A percentile compares a stretch with the other conserved stretches of the same genome.
These are phyloP conservation scores for Arctocebus calabarensis DNA, from an alignment of 2,797 vertebrate species.

Conservation along the genomic window DNA sequence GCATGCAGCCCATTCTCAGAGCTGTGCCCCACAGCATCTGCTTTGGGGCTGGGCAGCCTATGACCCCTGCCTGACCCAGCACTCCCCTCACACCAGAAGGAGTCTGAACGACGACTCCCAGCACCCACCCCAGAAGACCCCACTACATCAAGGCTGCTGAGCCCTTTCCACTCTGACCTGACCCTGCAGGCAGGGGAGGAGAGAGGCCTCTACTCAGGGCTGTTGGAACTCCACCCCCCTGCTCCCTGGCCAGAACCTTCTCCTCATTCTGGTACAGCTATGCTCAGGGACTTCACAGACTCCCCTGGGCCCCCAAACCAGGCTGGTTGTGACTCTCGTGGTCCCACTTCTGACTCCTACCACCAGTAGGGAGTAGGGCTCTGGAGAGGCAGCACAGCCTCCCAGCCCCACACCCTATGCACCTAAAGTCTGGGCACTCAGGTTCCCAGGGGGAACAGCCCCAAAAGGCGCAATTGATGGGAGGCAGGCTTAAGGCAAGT, in stretches of 20 bases:
- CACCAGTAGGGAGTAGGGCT: neutral
- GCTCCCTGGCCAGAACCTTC: rapidly evolving
- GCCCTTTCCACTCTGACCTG: neutral
- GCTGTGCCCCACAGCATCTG: neutral
- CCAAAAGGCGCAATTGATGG: rapidly evolving
- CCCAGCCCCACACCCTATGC: neutral
- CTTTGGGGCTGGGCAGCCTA: no score
- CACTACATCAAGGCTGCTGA: no score
- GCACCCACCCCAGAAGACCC: no score
- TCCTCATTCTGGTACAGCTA: rapidly evolving
- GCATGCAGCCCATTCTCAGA: rapidly evolving
- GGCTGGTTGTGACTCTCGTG: no score
- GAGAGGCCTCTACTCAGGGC: neutral
- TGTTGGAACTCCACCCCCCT: no score
- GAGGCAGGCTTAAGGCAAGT: rapidly evolving
- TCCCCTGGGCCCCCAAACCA: neutral
- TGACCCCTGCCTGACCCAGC: no score
- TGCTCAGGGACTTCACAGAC: neutral
- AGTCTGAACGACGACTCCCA: no score
- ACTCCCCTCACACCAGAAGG: no score
- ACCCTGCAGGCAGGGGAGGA: neutral
- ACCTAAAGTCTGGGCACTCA: neutral
- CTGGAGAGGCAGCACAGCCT: neutral
- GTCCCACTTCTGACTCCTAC: neutral
- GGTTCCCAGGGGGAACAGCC: rapidly evolving